Percentiles rank a stretch among this genome's conserved stretches.
Conservation (phyloP, 92 coral and sea anemone genomes). For the Epizoanthus fatuus region DNA sequence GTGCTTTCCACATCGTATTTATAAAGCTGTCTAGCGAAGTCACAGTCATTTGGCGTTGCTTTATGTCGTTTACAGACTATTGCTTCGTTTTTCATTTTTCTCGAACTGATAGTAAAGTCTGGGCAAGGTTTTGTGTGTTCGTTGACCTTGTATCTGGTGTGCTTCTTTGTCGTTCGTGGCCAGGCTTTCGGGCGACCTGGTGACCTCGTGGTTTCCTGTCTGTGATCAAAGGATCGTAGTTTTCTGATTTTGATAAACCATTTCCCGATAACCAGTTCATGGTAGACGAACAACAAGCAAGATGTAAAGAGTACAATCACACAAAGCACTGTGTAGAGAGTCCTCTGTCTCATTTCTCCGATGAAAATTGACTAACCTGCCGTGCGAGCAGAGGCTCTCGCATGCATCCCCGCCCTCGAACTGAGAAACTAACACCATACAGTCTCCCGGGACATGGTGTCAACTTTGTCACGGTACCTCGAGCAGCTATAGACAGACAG, state of each 20-base stretch:
- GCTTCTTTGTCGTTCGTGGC: background rate
- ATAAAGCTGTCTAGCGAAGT: background rate
- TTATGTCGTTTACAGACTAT: background rate
- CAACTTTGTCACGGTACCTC: too few species aligned
- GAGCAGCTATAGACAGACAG: too few species aligned
- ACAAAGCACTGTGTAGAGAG: background rate
- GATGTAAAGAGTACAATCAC: background rate
- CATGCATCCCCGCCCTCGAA: too few species aligned
- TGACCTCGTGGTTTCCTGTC: background rate
- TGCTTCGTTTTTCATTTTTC: background rate
- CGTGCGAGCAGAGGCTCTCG: too few species aligned
- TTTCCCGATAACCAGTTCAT: background rate
- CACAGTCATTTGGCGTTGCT: slow-evolving; percentile 1
- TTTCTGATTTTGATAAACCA: background rate
- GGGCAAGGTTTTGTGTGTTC: background rate
- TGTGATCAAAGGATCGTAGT: background rate
- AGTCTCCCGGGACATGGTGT: too few species aligned
- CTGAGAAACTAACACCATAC: too few species aligned
- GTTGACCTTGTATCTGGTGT: background rate
- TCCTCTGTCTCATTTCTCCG: background rate
- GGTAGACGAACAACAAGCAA: background rate
- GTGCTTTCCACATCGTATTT: slow-evolving; percentile 1
- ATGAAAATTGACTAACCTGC: background rate
- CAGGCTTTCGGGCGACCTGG: background rate
- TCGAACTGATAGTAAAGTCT: background rate